Evolutionary conservation across 1,140 invertebrate species (phyloP), one percentile per base, ranked within the genome.

Genomic region (Aricia agestis): DNA sequence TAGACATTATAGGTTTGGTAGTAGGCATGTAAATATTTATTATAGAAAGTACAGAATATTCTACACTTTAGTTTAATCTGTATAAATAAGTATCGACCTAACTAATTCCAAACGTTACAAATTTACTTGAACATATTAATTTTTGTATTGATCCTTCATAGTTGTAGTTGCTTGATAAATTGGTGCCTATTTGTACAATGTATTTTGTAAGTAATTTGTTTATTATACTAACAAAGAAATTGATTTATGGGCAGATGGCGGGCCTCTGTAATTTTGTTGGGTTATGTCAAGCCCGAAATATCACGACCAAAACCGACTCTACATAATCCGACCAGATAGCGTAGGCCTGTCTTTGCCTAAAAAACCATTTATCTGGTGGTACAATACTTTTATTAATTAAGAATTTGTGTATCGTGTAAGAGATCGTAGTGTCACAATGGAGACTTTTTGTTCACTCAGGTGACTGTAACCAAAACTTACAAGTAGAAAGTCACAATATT

Each of bases 141-240:
- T 63, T 63, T 63, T 63, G 17, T 15, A 63, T 63, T 19, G 59
- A 19, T 59, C 58, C 58, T 59, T 59, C 18, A 59, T 59, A 59
- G 58, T 18, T 9, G 58, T 70, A 78, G 76, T 75, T 70, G 80
- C 80, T 82, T 82, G 78, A 77, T 76, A 77, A 76, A 79, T 80
- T 76, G 78, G 78, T 82, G 80, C 80, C 78, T 82, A 82, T 82
- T 76, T 75, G 72, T 77, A 75, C 71, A 73, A 72, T 76, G 42
- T 78, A 76, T 75, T 73, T 76, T 66, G 69, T 74, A 36, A 36
- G 36, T 36, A 7, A 72, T 69, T 78, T 70, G 67, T 73, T 70
- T 36, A 9, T 36, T 36, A 6, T 36, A 6, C 6, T 36, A 36
- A 36, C 36, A 36, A 36, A 36, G 36, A 36, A 36, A 36, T 36